Base-by-base conservation (phyloP, 92 coral and sea anemone species). In the Epizoanthus ramosus region DNA sequence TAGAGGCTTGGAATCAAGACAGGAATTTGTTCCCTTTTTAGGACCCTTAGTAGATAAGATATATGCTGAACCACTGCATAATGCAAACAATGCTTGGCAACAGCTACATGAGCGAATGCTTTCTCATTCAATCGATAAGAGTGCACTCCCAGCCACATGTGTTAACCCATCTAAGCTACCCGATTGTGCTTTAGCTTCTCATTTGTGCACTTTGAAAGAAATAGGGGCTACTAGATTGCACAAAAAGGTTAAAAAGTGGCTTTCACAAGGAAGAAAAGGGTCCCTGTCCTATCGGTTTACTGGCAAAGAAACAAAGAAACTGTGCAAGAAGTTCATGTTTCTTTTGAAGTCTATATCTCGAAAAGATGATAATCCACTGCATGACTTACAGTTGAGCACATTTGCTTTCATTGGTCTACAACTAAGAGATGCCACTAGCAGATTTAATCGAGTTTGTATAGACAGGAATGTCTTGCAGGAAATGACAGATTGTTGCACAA, bases 51-150 rank as follows among this genome's bases (percentile, higher is more conserved):
- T 92, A 12, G 88, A 92, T 75, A 68, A 76, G 41, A 68, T 79
- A 13, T 83, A 33, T 74, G 87, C 89, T 67, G 92, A 84, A 56
- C 95, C 92, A 24, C 66, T 92, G 24, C 91, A 92, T 79, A 89
- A 89, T 75, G 72, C 79, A 43, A 92, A 92, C 61, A 92, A 89
- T 86, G 92, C 85, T 3, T 92, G 95, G 92, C 89, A 89, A 64
- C 86, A 86, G 75, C 84, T 80, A 57, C 81, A 87, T 76, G 68
- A 54, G 24, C 66, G 69, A 37, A 74, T 89, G 77, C 57, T 88
- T 39, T 67, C 65, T 31, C 79, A 82, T 68, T 79, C 84, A 71
- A 50, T 13, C 79, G 50, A 54, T 57, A 79, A 84, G 47, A 87
- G 90, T n/a, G 75, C 37, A 60, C 25, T 85, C 84, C 89, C 85